phyloP scores from a whole-genome alignment of 2,113 vertebrate genomes.

The Gnathonemus echidnorhynchus region DNA sequence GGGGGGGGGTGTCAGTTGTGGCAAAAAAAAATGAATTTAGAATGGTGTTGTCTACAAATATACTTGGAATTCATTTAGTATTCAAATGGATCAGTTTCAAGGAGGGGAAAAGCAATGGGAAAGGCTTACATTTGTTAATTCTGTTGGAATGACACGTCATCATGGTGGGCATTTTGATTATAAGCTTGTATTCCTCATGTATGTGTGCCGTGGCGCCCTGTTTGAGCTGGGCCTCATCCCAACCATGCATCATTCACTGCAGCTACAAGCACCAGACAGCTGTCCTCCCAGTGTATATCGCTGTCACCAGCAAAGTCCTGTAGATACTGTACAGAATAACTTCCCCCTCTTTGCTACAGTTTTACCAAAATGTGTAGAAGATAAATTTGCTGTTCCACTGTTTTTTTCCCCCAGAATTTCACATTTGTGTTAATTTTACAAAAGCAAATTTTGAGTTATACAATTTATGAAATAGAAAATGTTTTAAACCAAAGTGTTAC shows the following conservation, averaged over 20 bases:
- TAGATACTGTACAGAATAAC: slow-evolving; percentile 56
- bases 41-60: neutral
- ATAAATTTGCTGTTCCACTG: slow-evolving; percentile 26
- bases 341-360: slow-evolving; percentile 38
- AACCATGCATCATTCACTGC: slow-evolving; percentile 21
- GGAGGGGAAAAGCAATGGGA: slow-evolving; percentile 13
- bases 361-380: slow-evolving; percentile 35
- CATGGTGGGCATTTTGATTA: neutral
- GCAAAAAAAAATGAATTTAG: neutral
- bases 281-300: slow-evolving; percentile 34
- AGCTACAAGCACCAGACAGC: slow-evolving; percentile 30
- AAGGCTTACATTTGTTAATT: slow-evolving; percentile 19
- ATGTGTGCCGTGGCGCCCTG: slow-evolving; percentile 15
- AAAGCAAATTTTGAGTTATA: slow-evolving; percentile 43
- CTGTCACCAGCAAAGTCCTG: slow-evolving; percentile 49
- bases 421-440: slow-evolving; percentile 13
- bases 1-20: neutral
- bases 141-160: slow-evolving; percentile 19
- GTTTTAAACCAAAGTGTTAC: slow-evolving; percentile 67
- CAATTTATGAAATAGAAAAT: slow-evolving; percentile 45
- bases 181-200: too few species aligned
- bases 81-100: neutral
- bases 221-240: neutral
- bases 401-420: slow-evolving; percentile 36
- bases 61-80: neutral